phyloP scores from a whole-genome alignment of 2,113 vertebrate species.

The Stictonetta naevosa region DNA sequence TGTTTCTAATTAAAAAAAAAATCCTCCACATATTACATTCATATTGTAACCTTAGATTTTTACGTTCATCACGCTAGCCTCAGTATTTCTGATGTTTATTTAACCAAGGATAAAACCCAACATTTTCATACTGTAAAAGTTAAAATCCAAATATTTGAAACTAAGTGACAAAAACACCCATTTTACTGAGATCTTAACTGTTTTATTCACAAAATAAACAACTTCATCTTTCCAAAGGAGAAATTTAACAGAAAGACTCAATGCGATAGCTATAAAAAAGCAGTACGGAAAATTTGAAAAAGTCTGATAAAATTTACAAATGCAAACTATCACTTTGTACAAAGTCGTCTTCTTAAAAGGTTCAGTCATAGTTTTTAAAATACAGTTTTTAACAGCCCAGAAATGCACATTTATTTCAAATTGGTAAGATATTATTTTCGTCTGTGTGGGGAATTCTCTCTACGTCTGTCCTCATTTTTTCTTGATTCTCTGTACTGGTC shows the following conservation, averaged over 20 bases:
- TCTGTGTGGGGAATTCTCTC: slow-evolving; percentile 76
- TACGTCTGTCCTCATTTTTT: slow-evolving; percentile 58
- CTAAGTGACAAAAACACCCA: slow-evolving; percentile 39
- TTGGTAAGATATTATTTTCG: slow-evolving; percentile 60
- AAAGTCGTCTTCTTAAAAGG: slow-evolving; percentile 63
- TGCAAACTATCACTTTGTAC: slow-evolving; percentile 73
- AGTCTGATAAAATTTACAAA: slow-evolving; percentile 69
- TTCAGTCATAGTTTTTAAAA: slow-evolving; percentile 53
- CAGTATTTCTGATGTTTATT: neutral
- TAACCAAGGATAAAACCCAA: neutral
- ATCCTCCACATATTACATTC: neutral
- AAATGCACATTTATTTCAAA: neutral
- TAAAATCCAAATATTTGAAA: slow-evolving; percentile 17
- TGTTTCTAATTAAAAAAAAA: neutral
- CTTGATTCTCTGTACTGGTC: slow-evolving; percentile 77
- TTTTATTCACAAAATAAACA: slow-evolving; percentile 82
- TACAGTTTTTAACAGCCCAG: slow-evolving; percentile 29
- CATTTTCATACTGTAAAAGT: neutral
- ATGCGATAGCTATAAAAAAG: slow-evolving; percentile 44
- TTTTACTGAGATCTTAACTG: slow-evolving; percentile 27
- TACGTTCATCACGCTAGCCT: neutral
- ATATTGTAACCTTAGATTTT: neutral
- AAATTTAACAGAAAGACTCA: slow-evolving; percentile 38
- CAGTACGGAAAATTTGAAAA: slow-evolving; percentile 70
- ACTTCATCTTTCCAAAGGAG: slow-evolving; percentile 49